Base-by-base conservation (phyloP, 2,888 invertebrate species). In the Caenorhabditis auriculariae region DNA sequence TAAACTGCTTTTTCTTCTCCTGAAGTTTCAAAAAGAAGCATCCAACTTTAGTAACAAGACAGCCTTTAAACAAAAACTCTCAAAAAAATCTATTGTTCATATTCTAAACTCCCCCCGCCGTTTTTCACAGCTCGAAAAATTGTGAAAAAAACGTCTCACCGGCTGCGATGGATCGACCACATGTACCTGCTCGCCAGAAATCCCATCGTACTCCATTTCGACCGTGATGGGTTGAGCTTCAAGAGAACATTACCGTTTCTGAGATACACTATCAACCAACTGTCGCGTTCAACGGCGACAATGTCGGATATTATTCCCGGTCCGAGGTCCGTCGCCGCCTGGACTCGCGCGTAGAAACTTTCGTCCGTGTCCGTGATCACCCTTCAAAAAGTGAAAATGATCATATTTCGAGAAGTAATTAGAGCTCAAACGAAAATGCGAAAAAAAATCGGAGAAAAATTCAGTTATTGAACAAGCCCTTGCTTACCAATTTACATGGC, bases 251-350 rank as follows among this genome's bases (percentile, higher is more conserved):
- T 7, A 15, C 7, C 21, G 39, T 7, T 7, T 39, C n/a, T 7
- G 7, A 5, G n/a, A 21, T 39, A 35, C 35, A 12, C 27, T 19
- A 21, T 17, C 17, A 2, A 29, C 61, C 42, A n/a, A 59, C 62
- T 55, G 48, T 69, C 66, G 38, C 64, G 61, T 38, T 64, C 69
- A 47, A 69, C 58, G 3, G 64, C 66, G 9, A 69, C 69, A 23
- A 69, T 59, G 39, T 66, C 65, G 0, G 72, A 72, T 41, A 72
- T 72, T 19, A 72, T 69, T 17, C 72, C 72, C 0, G 72, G 69
- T 1, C 72, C 72, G 2, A 52, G 41, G n/a, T 55, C 60, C 9
- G 66, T 66, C 2, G 66, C 69, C 3, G 72, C 69, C 29, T 72
- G 72, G 0, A 72, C 56, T 29, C 68, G 41, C 12, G 59, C 66